A percentile compares a stretch with the other conserved stretches of the same genome.
phyloP scores from a whole-genome alignment of 2,888 invertebrate genomes.

The Acanthococcus lagerstroemiae region DNA sequence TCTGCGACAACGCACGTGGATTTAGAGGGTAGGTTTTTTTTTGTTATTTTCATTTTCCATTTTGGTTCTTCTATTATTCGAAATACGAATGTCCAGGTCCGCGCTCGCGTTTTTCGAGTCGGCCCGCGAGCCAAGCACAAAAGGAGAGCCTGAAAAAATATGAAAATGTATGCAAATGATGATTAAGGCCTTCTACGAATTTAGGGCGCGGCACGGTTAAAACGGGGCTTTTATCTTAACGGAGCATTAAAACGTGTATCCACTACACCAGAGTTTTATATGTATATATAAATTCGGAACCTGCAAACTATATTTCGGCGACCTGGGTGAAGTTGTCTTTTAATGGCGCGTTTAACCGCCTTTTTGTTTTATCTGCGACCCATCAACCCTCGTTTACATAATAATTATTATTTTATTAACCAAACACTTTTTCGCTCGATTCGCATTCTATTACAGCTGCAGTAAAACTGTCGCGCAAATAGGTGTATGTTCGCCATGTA shows the following conservation, averaged over 20 bases:
- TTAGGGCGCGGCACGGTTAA: background rate
- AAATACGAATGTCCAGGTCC: too few relatives aligned
- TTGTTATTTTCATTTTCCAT: too few relatives aligned
- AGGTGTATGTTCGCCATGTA: too few relatives aligned
- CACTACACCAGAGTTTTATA: too few relatives aligned
- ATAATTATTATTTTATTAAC: conserved; percentile 1
- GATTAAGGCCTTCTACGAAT: background rate
- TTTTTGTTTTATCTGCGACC: background rate
- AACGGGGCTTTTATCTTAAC: background rate
- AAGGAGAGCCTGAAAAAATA: too few relatives aligned
- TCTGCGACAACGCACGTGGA: background rate
- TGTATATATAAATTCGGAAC: background rate
- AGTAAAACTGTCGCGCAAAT: too few relatives aligned
- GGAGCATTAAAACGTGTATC: background rate
- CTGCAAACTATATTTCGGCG: background rate
- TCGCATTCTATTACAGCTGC: too few relatives aligned
- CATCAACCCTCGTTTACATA: conserved; percentile 1
- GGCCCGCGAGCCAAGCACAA: too few relatives aligned
- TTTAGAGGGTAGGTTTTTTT: too few relatives aligned
- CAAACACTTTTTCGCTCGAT: background rate
- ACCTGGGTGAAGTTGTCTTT: background rate
- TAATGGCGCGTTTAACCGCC: background rate
- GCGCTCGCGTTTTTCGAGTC: too few relatives aligned
- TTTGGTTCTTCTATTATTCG: too few relatives aligned
- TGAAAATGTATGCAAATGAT: conserved; percentile 2